Evolutionary conservation across 1,140 invertebrate species (phyloP).

Genomic region (Eufriesea mexicana): DNA sequence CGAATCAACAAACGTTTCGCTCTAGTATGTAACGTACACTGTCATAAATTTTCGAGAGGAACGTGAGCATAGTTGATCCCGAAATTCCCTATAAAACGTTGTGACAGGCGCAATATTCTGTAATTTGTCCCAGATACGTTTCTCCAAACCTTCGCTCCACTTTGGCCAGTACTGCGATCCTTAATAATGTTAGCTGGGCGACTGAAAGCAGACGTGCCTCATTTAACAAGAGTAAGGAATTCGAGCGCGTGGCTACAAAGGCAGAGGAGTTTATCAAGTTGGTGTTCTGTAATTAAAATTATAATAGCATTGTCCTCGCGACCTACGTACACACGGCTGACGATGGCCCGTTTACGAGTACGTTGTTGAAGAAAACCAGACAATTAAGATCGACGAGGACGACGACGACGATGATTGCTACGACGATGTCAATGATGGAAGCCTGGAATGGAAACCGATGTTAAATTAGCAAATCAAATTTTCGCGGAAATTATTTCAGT

Average conservation of each 20-base stretch:
- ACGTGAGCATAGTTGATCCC: too few relatives aligned
- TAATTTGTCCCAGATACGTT: conserved; percentile 47
- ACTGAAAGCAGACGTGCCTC: conserved; percentile 51
- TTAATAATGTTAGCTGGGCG: conserved; percentile 56
- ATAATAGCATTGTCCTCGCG: conserved; percentile 68
- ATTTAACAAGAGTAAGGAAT: conserved; percentile 68
- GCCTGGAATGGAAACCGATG: conserved; percentile 57
- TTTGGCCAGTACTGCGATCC: conserved; percentile 45
- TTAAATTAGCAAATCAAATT: conserved; percentile 74
- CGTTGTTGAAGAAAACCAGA: not conserved
- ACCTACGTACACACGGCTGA: not conserved
- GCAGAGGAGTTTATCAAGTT: conserved; percentile 56
- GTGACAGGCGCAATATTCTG: not conserved
- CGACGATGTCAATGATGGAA: not conserved
- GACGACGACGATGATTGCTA: not conserved
- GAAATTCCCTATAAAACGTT: too few relatives aligned
- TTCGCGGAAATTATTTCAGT: conserved; percentile 67
- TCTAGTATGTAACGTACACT: too few relatives aligned
- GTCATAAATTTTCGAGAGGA: too few relatives aligned
- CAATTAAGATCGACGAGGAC: too few relatives aligned
- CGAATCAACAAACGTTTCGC: too few relatives aligned
- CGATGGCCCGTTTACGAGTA: not conserved
- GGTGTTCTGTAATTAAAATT: conserved; percentile 68
- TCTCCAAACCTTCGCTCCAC: conserved; percentile 36
- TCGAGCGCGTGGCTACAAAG: conserved; percentile 54